Evolutionary conservation across 2,797 vertebrate species (phyloP).

Genomic region (Manis crassicaudata): DNA sequence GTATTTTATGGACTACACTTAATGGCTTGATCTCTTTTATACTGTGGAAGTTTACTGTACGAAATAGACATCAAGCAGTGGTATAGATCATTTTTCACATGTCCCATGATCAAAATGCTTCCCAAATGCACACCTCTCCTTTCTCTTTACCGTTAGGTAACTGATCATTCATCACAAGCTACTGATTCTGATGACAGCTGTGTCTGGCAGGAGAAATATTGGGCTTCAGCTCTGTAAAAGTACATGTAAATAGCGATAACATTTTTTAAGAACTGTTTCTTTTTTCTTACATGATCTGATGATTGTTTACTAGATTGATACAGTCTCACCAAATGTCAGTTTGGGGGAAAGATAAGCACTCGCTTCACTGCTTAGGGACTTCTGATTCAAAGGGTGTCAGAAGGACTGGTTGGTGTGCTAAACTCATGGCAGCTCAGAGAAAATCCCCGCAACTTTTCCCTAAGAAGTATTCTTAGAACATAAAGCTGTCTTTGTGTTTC

Average conservation of each 20-base stretch:
- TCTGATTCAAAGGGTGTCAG: not conserved
- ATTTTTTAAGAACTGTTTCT: conserved; percentile 2
- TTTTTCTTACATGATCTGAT: not conserved
- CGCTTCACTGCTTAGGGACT: not conserved
- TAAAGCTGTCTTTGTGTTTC: not conserved
- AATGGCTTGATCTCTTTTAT: not conserved
- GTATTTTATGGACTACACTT: not conserved
- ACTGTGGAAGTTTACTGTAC: not conserved
- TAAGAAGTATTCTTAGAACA: not conserved
- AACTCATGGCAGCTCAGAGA: not conserved
- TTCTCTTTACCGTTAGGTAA: not conserved
- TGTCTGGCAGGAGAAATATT: not conserved
- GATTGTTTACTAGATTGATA: not conserved
- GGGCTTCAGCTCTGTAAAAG: not conserved
- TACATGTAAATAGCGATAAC: not conserved
- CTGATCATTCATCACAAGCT: not conserved
- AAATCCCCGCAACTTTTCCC: not conserved
- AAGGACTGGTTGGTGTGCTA: not conserved
- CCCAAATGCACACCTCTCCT: not conserved
- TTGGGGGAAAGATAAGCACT: not conserved
- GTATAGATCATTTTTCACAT: not conserved
- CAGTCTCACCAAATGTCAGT: not conserved
- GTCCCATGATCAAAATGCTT: not conserved
- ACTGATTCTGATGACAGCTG: not conserved
- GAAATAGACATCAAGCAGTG: not conserved